phyloP scores from a whole-genome alignment of 2,888 invertebrate genomes.

The Timandra comae region DNA sequence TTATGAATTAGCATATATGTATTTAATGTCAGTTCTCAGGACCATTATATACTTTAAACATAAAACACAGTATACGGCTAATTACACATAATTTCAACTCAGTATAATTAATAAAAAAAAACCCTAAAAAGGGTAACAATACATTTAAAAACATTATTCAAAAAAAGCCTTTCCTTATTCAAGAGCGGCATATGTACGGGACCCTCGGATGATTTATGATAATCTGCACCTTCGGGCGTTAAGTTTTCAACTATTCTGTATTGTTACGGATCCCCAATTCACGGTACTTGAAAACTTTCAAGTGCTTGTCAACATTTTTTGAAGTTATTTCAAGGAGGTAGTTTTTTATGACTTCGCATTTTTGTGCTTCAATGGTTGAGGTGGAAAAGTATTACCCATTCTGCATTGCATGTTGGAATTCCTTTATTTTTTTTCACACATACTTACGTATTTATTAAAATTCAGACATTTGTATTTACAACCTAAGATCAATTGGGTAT shows the following conservation, averaged over 20 bases:
- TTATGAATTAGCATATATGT: too few relatives aligned
- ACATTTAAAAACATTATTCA: slow-evolving; percentile 1
- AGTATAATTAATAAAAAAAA: background rate
- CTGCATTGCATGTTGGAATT: too few relatives aligned
- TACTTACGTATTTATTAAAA: too few relatives aligned
- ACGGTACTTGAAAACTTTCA: slow-evolving; percentile 10
- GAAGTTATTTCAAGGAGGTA: too few relatives aligned
- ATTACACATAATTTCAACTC: background rate
- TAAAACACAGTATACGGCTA: background rate
- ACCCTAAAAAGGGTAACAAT: background rate
- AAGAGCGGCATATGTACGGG: slow-evolving; percentile 30
- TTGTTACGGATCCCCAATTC: slow-evolving; percentile 28
- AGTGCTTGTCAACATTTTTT: slow-evolving; percentile 13
- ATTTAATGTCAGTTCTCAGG: too few relatives aligned
- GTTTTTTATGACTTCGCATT: too few relatives aligned
- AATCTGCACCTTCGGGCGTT: slow-evolving; percentile 34
- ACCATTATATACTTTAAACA: too few relatives aligned
- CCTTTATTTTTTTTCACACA: too few relatives aligned
- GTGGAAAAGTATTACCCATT: too few relatives aligned
- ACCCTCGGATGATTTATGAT: slow-evolving; percentile 44
- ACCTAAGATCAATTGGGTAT: too few relatives aligned
- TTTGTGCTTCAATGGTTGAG: too few relatives aligned
- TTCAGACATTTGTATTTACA: too few relatives aligned
- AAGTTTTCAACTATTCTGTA: slow-evolving; percentile 31
- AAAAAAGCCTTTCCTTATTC: slow-evolving; percentile 32